These are phyloP conservation scores for Onychomys torridus DNA, from an alignment of 2,797 vertebrate species.

Conservation along the genomic window DNA sequence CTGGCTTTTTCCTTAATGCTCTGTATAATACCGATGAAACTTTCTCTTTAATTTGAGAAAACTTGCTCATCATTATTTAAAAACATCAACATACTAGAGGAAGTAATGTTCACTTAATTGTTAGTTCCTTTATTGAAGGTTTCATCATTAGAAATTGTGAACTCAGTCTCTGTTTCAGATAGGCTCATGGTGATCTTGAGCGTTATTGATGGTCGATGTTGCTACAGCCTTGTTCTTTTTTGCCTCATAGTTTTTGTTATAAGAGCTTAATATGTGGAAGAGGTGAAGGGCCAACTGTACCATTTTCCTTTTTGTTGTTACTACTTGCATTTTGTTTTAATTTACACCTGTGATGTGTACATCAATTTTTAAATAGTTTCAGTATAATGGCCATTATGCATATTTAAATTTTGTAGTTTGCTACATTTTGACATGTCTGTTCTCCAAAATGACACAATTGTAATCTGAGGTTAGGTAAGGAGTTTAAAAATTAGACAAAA, in stretches of 20 bases:
- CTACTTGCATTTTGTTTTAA: constrained; percentile 27
- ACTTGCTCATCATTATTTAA: not conserved
- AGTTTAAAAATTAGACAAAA: not conserved
- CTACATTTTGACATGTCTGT: not conserved
- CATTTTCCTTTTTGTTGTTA: not conserved
- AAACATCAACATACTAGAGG: not conserved
- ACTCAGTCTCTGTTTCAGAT: not conserved
- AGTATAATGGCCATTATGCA: not conserved
- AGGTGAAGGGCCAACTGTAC: not conserved
- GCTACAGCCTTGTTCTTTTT: not conserved
- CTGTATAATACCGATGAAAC: not conserved
- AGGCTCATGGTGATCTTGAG: not conserved
- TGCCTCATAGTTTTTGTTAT: not conserved
- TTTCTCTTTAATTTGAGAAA: constrained; percentile 41
- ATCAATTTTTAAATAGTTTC: not conserved
- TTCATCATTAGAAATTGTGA: not conserved
- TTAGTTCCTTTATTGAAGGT: not conserved
- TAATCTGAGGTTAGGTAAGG: not conserved
- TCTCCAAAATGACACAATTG: not conserved
- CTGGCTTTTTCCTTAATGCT: not conserved
- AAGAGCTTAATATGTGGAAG: not conserved
- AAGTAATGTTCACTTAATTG: not conserved
- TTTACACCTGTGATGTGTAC: not conserved
- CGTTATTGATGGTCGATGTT: not conserved
- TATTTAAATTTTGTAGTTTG: not conserved